Evolutionary conservation across 1,140 invertebrate species (phyloP), one percentile per base, ranked within the genome.

Genomic region (Ips typographus): DNA sequence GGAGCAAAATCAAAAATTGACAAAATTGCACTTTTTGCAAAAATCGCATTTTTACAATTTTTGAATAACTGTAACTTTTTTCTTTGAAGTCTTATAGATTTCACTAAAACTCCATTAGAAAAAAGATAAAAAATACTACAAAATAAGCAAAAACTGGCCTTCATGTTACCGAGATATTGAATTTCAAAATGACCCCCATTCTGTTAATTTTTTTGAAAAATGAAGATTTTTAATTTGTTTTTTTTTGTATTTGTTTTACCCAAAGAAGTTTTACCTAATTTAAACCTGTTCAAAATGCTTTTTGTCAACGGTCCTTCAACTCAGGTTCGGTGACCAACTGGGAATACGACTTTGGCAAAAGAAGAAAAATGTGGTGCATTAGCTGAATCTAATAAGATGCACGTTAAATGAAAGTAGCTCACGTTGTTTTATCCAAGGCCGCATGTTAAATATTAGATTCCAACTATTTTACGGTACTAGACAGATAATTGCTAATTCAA

Each of bases 371-470:
- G 22, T 22, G 22, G 22, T 22, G 44, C 44, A 2, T 22, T 49
- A 3, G 44, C 7, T 8, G 22, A 49, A 49, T 49, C 2, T 6
- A 3, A 49, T 8, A 6, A 49, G 6, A 3, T 1, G 40, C 42
- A n/a, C 4, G 41, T 2, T 40, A 41, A 59, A 62, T 47, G 67
- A 69, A 55, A 69, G 67, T 69, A 69, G 58, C 49, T 62, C 67
- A 62, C 52, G 67, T 69, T 62, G 59, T 39, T 56, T 43, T 55
- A 22, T 22, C 40, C 67, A 69, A 69, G 67, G 67, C 7, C 51
- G 41, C 4, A 58, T 40, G 42, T 52, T 68, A 49, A 68, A 68
- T 69, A 53, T 36, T 62, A 62, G 62, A 62, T 69, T 49, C 43
- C 40, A 55, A 39, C 57, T 36, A 62, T 62, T 69, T 55, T 53